Conservation (phyloP, 2,113 vertebrate species). For the Grallaria varia region DNA sequence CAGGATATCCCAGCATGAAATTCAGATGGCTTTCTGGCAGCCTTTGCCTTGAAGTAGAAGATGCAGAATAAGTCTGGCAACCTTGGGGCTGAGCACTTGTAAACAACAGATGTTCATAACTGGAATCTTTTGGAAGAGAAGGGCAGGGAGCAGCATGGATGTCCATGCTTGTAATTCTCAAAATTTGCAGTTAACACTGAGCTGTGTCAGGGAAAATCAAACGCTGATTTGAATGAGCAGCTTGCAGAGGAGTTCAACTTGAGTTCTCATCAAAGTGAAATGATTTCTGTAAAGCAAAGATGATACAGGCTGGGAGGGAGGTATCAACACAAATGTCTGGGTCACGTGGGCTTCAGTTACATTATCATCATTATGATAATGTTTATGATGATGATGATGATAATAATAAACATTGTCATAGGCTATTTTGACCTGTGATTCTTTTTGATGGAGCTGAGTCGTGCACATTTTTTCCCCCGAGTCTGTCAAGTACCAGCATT, state of each 20-base stretch:
- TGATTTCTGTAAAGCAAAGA: neutral
- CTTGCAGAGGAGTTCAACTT: neutral
- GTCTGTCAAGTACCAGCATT: neutral
- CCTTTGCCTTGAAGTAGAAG: conserved; percentile 52
- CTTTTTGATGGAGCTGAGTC: neutral
- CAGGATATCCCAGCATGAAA: conserved; percentile 72
- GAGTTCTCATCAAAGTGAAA: neutral
- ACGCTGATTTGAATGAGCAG: neutral
- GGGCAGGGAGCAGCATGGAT: conserved; percentile 45
- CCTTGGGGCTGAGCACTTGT: conserved; percentile 71
- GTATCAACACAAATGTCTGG: neutral
- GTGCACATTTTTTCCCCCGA: neutral
- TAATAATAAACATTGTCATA: neutral
- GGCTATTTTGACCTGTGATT: neutral
- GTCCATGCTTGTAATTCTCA: conserved; percentile 65
- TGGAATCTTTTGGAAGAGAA: conserved; percentile 56
- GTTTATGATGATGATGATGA: neutral
- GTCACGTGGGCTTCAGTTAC: fast-evolving
- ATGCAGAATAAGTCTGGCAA: conserved; percentile 74
- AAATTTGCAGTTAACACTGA: neutral
- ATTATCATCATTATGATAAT: neutral
- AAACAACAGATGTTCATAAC: conserved; percentile 82
- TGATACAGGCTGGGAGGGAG: neutral
- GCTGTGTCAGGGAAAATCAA: conserved; percentile 34
- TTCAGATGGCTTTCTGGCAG: conserved; percentile 71